Base-by-base conservation (phyloP, 2,888 invertebrate species). In the Danaus chrysippus region DNA sequence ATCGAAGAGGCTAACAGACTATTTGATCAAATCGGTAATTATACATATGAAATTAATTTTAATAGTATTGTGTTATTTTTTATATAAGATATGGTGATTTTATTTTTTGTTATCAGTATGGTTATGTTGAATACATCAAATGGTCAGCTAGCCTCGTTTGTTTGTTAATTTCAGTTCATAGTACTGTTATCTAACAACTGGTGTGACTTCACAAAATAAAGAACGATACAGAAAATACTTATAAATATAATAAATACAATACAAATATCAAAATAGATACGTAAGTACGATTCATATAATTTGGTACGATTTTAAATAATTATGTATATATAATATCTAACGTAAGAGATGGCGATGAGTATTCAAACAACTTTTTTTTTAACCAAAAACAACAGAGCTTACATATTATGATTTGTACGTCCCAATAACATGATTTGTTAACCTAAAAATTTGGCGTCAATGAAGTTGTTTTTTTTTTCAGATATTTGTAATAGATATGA, bases 201-300 rank as follows among this genome's bases (percentile, higher is more conserved):
- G 61, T 58, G 68, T 58, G 59, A 66, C 68, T 65, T 58, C 62
- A 68, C 68, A 68, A 73, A 71, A 70, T 67, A 69, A 69, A 65
- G 64, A 66, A 67, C 65, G 61, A 62, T 69, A 70, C 64, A 66
- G 68, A 68, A 72, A 72, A 68, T 69, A 69, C 63, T 61, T 70
- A 69, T 67, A 68, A 67, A 71, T 69, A 66, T 66, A 64, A 69
- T 68, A 68, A 69, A 70, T 70, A 70, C 62, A 73, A 72, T 68
- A 71, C 62, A 61, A 65, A 65, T 70, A 71, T 71, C 71, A 71
- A 71, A 71, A 71, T 71, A 70, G 69, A 70, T 70, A 69, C 64
- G 67, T 69, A 71, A 68, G 70, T 70, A 67, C 68, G 62, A 67
- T 68, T 68, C 65, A 59, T 71, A 68, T 70, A 63, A 70, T 68